Evolutionary conservation across 2,113 vertebrate genomes (phyloP), one percentile per base, ranked within the genome.

Genomic region (Syngnathus scovelli): DNA sequence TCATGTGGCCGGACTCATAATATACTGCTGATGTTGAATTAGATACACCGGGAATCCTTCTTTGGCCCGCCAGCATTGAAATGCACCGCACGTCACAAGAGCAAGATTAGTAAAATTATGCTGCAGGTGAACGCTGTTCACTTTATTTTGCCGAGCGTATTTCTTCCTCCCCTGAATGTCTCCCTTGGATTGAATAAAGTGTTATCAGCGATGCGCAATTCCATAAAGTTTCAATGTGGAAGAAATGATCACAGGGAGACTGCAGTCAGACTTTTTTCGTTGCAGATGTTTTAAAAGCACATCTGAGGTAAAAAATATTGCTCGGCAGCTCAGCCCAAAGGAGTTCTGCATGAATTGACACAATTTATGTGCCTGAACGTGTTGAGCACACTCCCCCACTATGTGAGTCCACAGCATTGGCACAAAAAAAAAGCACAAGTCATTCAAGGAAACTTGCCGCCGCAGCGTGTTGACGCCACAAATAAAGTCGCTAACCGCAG

Each of bases 1-100:
- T 72, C 76, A 76, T 71, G 58, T 83, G 80, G 83, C 74, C 55
- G 62, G 58, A 46, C 64, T 64, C 44, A 69, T 62, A 80, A 81
- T 78, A 72, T 68, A 80, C 65, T 59, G 66, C 64, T 7, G 69
- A 68, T 66, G 78, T 80, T 60, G 69, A 77, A 61, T 69, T 65
- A 67, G 75, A 82, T 58, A 72, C 33, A 71, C 74, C 78, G 69
- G 54, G 16, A 66, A 16, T 56, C 52, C 51, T 37, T 21, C 52
- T 70, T 66, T 54, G 38, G 66, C 58, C 58, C 66, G 56, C 62
- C 65, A 70, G 61, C 62, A 56, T 79, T 74, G 62, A 74, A 68
- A 78, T 76, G 68, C 74, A 70, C 4, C 0, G 36, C 37, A 43
- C 23, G 39, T 13, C 56, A 69, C 43, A 61, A 52, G 62, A 16